Evolutionary conservation across 30 jellyfish, hydroid and myxozoan genomes (phyloP).

Genomic region (Turritopsis dohrnii): DNA sequence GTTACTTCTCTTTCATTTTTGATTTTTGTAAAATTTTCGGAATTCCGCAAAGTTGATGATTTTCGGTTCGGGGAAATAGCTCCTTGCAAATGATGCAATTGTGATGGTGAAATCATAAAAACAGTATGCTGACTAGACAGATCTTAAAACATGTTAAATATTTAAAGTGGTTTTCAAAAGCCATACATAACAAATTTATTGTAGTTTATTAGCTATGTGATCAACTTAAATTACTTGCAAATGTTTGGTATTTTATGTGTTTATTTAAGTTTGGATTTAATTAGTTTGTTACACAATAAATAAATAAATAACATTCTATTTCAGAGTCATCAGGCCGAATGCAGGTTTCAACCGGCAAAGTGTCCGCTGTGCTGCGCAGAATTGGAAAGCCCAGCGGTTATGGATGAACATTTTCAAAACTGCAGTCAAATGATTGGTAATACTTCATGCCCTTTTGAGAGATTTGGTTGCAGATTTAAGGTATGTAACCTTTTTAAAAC

Average conservation of each 20-base stretch:
- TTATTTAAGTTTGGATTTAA: neutral
- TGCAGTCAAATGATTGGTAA: neutral
- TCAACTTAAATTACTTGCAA: too few species aligned
- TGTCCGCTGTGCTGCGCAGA: neutral
- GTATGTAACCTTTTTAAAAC: neutral
- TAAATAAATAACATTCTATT: neutral
- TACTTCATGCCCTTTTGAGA: neutral
- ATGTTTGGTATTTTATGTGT: neutral
- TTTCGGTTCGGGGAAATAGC: neutral
- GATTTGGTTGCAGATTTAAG: neutral
- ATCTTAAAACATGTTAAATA: too few species aligned
- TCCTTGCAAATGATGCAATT: too few species aligned
- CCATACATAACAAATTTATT: too few species aligned
- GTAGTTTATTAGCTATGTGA: too few species aligned
- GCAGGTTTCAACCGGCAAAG: neutral
- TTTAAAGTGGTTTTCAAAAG: too few species aligned
- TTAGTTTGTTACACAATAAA: neutral
- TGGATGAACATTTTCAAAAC: neutral
- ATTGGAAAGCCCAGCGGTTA: neutral
- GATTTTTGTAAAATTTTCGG: neutral
- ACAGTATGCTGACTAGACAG: too few species aligned
- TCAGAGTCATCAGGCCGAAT: neutral
- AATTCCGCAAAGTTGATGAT: neutral
- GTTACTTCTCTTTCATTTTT: too few species aligned
- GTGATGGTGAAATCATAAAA: too few species aligned